These are phyloP conservation scores for Aldrovandia affinis DNA, from an alignment of 2,797 vertebrate genomes.

Conservation along the genomic window DNA sequence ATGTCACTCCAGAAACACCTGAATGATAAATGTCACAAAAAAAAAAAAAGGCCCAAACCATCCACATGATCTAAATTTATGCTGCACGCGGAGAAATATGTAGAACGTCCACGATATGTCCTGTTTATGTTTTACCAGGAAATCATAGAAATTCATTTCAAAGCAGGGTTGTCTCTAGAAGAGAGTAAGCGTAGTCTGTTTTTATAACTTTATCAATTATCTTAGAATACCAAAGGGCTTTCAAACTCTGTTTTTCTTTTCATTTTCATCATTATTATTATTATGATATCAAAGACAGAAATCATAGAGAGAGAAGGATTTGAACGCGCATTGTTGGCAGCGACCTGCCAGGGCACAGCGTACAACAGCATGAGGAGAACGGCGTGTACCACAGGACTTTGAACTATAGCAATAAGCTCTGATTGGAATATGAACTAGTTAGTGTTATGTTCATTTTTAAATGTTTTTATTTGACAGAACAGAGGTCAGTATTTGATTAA, in stretches of 20 bases:
- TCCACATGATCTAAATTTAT: background rate
- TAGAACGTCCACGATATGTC: background rate
- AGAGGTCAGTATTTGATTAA: no score
- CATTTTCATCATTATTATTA: no score
- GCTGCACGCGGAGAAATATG: background rate
- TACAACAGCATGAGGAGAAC: no score
- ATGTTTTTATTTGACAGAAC: no score
- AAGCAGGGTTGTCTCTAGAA: background rate
- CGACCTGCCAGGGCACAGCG: no score
- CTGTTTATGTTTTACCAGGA: background rate
- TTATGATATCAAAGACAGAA: background rate
- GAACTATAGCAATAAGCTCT: no score
- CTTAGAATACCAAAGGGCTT: background rate
- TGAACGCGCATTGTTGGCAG: background rate
- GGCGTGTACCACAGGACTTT: no score
- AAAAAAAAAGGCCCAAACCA: no score
- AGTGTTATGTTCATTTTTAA: no score
- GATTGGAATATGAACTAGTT: no score
- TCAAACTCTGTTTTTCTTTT: background rate
- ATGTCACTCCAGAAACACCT: no score
- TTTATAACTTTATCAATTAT: background rate
- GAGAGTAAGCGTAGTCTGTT: background rate
- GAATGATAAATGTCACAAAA: no score
- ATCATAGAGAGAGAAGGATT: background rate
- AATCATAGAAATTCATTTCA: background rate